phyloP scores from a whole-genome alignment of 2,888 invertebrate species.

The Acrobasis consociella region DNA sequence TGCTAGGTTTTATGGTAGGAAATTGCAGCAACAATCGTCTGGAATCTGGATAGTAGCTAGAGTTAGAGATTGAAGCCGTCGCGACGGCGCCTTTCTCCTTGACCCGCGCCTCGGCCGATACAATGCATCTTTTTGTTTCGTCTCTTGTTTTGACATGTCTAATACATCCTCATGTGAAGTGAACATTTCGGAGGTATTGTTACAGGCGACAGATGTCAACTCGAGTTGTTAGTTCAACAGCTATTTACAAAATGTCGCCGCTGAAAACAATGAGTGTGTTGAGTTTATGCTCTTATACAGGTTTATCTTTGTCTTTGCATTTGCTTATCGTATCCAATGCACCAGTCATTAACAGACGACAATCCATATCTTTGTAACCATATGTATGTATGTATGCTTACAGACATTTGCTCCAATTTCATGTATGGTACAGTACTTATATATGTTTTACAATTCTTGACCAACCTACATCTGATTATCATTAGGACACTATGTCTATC shows the following conservation, averaged over 20 bases:
- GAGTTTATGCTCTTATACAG: neutral
- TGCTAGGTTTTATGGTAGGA: too few relatives aligned
- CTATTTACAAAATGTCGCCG: neutral
- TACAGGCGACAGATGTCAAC: constrained; percentile 10
- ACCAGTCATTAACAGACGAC: too few relatives aligned
- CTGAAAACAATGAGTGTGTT: neutral
- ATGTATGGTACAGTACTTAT: too few relatives aligned
- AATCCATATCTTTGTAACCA: too few relatives aligned
- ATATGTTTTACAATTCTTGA: too few relatives aligned
- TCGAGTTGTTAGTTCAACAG: constrained; percentile 12
- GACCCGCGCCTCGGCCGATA: constrained; percentile 48
- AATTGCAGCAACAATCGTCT: neutral
- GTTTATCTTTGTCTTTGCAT: neutral
- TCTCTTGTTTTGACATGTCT: constrained; percentile 39
- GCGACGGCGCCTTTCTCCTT: constrained; percentile 56
- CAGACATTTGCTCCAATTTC: too few relatives aligned
- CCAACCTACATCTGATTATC: too few relatives aligned
- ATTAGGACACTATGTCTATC: too few relatives aligned
- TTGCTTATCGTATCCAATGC: too few relatives aligned
- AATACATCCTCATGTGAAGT: constrained; percentile 15
- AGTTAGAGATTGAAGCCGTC: neutral
- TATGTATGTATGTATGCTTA: too few relatives aligned
- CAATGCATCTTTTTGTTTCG: constrained; percentile 39
- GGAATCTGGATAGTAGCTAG: neutral
- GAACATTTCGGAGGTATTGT: constrained; percentile 9